Conservation (phyloP, 1,140 invertebrate genomes). For the Parasteatoda tepidariorum region DNA sequence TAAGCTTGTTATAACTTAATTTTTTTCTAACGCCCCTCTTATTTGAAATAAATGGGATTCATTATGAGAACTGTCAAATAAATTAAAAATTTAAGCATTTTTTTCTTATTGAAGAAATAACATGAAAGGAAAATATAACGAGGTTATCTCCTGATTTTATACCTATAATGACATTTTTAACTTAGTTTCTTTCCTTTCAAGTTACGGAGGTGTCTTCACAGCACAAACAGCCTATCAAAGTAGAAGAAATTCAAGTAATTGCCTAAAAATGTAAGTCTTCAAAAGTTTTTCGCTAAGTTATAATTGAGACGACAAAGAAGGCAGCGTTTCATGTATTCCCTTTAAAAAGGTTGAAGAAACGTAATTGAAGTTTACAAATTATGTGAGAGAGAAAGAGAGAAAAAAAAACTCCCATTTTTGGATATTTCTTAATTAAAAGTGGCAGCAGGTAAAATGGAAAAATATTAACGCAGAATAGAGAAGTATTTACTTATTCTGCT, state of each 20-base stretch:
- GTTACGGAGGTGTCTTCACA: too few species aligned
- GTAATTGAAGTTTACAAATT: slow-evolving; percentile 35
- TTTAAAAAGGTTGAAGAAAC: slow-evolving; percentile 6
- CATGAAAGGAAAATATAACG: neutral
- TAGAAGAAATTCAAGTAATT: too few species aligned
- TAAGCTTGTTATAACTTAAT: neutral
- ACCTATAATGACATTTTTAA: neutral
- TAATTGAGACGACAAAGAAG: slow-evolving; percentile 42
- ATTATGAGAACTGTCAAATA: neutral
- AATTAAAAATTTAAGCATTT: neutral
- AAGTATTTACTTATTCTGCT: neutral
- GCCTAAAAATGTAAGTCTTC: too few species aligned
- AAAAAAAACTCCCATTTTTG: slow-evolving; percentile 16
- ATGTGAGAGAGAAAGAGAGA: neutral
- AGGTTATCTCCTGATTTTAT: neutral
- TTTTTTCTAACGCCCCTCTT: neutral
- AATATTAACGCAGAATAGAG: slow-evolving; percentile 27
- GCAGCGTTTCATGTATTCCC: neutral
- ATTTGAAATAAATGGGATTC: neutral
- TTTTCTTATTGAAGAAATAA: neutral
- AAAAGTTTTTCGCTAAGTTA: slow-evolving; percentile 27
- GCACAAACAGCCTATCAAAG: too few species aligned
- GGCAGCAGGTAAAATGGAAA: slow-evolving; percentile 45
- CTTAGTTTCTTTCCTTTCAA: neutral
- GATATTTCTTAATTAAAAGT: slow-evolving; percentile 40